Base-by-base conservation (phyloP, 2,113 vertebrate genomes). In the Odocoileus hemionus region DNA sequence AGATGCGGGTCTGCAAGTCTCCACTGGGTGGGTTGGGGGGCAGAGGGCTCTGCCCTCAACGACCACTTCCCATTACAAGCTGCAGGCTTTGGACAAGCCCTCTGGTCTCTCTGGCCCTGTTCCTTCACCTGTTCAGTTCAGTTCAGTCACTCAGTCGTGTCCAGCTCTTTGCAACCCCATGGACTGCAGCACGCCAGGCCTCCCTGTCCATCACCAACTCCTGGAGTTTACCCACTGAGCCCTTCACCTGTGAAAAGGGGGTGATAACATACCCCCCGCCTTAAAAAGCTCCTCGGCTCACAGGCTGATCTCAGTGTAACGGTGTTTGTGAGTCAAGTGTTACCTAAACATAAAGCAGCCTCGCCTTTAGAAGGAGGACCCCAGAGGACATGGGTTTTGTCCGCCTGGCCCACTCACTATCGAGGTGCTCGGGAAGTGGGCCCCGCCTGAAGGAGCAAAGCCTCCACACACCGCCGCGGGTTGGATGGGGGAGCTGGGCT, bases 381-480 rank as follows among this genome's bases (percentile, higher is more conserved):
- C 28, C n/a, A 10, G 55, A 93, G 23, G 57, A 26, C 4, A 11
- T 23, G 7, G 26, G 1, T 57, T 89, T 86, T 74, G n/a, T 39
- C 67, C n/a, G 43, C 36, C 25, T 47, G 70, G 13, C 11, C 26
- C 0, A 1, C 17, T 85, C 15, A 0, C 47, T 26, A 74, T 13
- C 0, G 21, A 90, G 21, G 2, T 19, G 23, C 33, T 84, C 19
- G 0, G 57, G 85, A 74, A 85, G 17, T 0, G 76, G 30, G 21
- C 2, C 12, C 83, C 3, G 30, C 58, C 60, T 0, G 7, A 57
- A 16, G 83, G 64, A 54, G 12, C 1, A 19, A 55, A 8, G 23
- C 15, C n/a, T 83, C 78, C 15, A 0, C 0, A 64, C 4, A 3
- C 57, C 5, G 50, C 36, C 0, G 0, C 39, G 33, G 45, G 70